Evolutionary conservation across 2,113 vertebrate genomes (phyloP), one percentile per base, ranked within the genome.

Genomic region (Nothoprocta pentlandii): DNA sequence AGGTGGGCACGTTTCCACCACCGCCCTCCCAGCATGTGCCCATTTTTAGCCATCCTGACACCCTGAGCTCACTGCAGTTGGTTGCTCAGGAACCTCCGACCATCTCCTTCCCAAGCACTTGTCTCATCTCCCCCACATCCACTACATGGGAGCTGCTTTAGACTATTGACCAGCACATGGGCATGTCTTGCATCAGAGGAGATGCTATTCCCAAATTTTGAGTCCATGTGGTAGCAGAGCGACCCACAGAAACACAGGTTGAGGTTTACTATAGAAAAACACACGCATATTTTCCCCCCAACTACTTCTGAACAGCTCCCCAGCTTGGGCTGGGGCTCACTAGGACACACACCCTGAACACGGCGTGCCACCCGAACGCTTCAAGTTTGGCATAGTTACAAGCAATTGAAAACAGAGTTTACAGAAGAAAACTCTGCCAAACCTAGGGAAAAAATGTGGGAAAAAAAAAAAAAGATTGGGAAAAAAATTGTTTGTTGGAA

Each of bases 41-140:
- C 58, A 12, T 21, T 26, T 63, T 36, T 6, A 23, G 62, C 62
- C 17, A 36, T 10, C 39, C 16, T 6, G 8, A 7, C 36, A 41
- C 26, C 12, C 36, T 16, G n/a, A 10, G 15, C 61, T 36, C 36
- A 15, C 61, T 62, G 59, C 59, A 16, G 47, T 49, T 69, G 13
- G 16, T 12, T 26, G 13, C 32, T 16, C 39, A 41, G 19, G 41
- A 23, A 46, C 63, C 32, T 13, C 30, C 44, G 11, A 3, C 2
- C 23, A 56, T 16, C 9, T 44, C 26, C 16, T 13, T 7, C 56
- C 42, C 66, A 49, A 71, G 16, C 26, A 17, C 62, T 16, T 1
- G 0, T 12, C 46, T 54, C 0, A 0, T 30, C 39, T 2, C 2
- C 9, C 46, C 15, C 2, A 1, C 16, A 58, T 46, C 79, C n/a